phyloP scores from a whole-genome alignment of 1,140 invertebrate species.

The Anadara kagoshimensis region DNA sequence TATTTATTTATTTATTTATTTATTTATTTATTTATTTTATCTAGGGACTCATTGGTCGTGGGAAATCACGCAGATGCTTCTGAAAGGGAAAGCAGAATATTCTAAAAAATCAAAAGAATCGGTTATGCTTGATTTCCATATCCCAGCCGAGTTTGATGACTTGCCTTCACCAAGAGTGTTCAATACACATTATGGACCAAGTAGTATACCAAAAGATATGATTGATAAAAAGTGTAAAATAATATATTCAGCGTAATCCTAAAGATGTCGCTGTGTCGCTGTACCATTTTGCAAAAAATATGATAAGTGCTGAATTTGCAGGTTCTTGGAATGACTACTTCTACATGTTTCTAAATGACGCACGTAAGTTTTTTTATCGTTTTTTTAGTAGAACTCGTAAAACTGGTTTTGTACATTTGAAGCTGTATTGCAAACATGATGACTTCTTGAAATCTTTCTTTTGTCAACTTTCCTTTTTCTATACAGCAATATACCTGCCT shows the following conservation, averaged over 20 bases:
- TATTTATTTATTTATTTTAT: too few species aligned
- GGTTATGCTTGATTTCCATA: constrained; percentile 35
- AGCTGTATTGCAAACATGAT: too few species aligned
- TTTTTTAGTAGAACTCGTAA: too few species aligned
- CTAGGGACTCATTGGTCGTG: constrained; percentile 40
- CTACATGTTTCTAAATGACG: too few species aligned
- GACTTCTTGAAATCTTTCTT: too few species aligned
- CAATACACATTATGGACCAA: constrained; percentile 46
- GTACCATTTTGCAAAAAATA: constrained; percentile 26
- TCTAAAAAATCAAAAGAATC: constrained; percentile 22
- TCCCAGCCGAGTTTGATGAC: constrained; percentile 31
- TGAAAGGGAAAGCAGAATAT: constrained; percentile 36
- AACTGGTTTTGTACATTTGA: too few species aligned
- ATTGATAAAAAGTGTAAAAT: constrained; percentile 42
- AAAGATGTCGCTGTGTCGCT: constrained; percentile 56
- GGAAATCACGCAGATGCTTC: constrained; percentile 40
- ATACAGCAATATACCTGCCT: too few species aligned
- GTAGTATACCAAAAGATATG: constrained; percentile 29
- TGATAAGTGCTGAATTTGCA: too few species aligned
- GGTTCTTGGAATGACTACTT: too few species aligned
- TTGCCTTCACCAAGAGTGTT: constrained; percentile 45
- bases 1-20: too few species aligned
- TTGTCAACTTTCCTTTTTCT: too few species aligned
- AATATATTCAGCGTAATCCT: constrained; percentile 49
- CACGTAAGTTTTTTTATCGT: too few species aligned